Base-by-base conservation (phyloP, 1,140 invertebrate species). In the Palaemon carinicauda region DNA sequence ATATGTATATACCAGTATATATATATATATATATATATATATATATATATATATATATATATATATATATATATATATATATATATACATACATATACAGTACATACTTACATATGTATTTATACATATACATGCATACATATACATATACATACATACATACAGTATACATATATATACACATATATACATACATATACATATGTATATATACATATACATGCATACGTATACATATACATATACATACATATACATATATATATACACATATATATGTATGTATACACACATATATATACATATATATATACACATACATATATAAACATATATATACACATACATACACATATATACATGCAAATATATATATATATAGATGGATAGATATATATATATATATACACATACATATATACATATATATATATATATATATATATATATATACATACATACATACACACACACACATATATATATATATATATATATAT, bases 21-120 rank as follows among this genome's bases (percentile, higher is more conserved):
- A 21, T 65, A 41, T 41, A 41, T 41, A 41, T 41, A 41, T 41
- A 41, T 17, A 78, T 78, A 52, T 60, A 80, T 33, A 54, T 53
- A 56, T 56, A 24, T 80, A 56, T 54, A 54, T 53, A 77, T 77
- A 77, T 51, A 77, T 77, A 77, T 77, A 77, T 77, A 75, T 33
- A 75, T 75, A 75, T 33, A 75, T 75, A 75, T 75, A 75, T 75
- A 75, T 33, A 75, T 75, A 75, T 75, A 15, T 75, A 75, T 75
- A 33, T 75, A 75, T 33, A 33, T 75, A 33, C 33, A 75, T 75
- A 75, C 24, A 79, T 53, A 79, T 52, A 79, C n/a, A n/a, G n/a
- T 75, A 75, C 41, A 33, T 75, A 33, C 33, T 33, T 75, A 75
- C 24, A 79, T 53, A 79, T 52, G 53, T 24, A 79, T 75, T 19